A percentile compares a stretch with the other conserved stretches of the same genome.
phyloP scores from a whole-genome alignment of 2,888 invertebrate genomes.

The Ryuthela nishihirai region DNA sequence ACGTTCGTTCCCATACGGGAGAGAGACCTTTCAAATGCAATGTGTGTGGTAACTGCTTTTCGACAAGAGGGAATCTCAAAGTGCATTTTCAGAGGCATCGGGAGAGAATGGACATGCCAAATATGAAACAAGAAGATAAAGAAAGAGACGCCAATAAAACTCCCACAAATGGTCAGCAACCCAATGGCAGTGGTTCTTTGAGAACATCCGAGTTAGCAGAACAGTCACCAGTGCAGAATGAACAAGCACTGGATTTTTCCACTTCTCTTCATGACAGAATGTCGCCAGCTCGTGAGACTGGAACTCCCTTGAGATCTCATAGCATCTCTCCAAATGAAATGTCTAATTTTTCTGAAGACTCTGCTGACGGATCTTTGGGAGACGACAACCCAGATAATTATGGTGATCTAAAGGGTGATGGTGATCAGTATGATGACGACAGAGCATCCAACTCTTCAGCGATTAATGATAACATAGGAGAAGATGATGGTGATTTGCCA shows the following conservation, averaged over 20 bases:
- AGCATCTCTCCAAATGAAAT: conserved; percentile 10
- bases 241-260: no score
- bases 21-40: conserved; percentile 98
- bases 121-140: no score
- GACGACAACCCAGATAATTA: conserved; percentile 15
- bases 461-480: neutral
- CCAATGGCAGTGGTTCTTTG: no score
- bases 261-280: no score
- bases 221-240: no score
- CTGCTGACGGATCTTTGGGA: neutral
- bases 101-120: conserved; percentile 80
- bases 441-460: neutral
- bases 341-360: conserved; percentile 4
- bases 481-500: neutral
- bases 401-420: conserved; percentile 11
- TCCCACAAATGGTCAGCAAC: conserved; percentile 23
- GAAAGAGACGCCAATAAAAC: conserved; percentile 16
- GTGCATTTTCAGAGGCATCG: conserved; percentile 97
- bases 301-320: neutral
- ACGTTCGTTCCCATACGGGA: conserved; percentile 95
- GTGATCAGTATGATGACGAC: conserved; percentile 18
- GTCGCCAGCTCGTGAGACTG: neutral
- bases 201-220: no score
- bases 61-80: conserved; percentile 98
- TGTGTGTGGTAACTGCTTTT: conserved; percentile 97